Conservation (phyloP, 1,140 invertebrate genomes). For the Macrocentrus cingulum region DNA sequence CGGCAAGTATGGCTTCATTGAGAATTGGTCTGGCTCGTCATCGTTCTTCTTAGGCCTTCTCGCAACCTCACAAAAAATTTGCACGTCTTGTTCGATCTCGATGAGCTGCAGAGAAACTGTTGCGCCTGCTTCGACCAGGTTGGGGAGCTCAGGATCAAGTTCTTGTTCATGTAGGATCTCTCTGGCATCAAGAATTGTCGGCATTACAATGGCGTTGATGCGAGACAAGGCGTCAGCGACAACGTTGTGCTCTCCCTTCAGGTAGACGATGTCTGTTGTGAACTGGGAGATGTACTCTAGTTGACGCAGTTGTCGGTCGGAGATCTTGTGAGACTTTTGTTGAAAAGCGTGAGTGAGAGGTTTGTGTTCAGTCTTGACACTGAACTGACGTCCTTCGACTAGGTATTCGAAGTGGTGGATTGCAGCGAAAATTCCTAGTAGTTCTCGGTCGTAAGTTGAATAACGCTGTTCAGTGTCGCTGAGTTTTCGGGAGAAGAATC, state of each 20-base stretch:
- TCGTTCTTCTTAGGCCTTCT: too few relatives aligned
- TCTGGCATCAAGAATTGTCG: neutral
- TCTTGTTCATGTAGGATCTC: neutral
- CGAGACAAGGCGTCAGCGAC: neutral
- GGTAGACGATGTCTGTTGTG: neutral
- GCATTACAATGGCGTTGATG: neutral
- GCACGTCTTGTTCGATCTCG: too few relatives aligned
- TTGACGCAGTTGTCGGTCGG: neutral
- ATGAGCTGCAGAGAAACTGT: too few relatives aligned
- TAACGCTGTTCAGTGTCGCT: constrained; percentile 20
- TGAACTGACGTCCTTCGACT: neutral
- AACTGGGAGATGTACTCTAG: too few relatives aligned
- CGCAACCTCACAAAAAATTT: too few relatives aligned
- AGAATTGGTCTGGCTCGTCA: too few relatives aligned
- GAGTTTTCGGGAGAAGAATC: constrained; percentile 31
- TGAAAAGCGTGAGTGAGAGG: neutral
- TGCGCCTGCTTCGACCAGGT: too few relatives aligned
- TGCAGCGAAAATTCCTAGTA: neutral
- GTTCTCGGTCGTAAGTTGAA: constrained; percentile 13
- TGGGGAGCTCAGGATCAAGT: neutral
- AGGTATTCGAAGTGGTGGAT: neutral
- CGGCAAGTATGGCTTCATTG: too few relatives aligned
- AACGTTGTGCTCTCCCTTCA: neutral
- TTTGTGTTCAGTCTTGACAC: neutral
- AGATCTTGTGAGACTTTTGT: neutral